Conservation (phyloP, 2,888 invertebrate species). For the Spatulosminthurus flaviceps region DNA sequence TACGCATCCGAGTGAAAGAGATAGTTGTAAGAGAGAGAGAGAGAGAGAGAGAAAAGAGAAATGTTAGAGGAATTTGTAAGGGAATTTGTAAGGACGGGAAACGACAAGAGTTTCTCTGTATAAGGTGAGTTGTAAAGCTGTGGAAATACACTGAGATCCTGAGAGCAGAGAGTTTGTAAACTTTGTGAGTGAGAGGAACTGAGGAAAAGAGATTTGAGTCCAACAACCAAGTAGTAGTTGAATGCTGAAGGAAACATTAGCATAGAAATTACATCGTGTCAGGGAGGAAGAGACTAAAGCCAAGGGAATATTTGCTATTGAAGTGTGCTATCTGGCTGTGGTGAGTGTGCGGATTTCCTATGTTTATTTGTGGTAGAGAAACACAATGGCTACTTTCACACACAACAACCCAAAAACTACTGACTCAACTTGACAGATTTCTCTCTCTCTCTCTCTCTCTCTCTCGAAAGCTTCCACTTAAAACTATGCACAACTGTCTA, state of each 20-base stretch:
- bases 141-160: constrained; percentile 48
- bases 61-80: constrained; percentile 36
- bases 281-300: constrained; percentile 48
- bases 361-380: constrained; percentile 10
- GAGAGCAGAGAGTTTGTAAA: constrained; percentile 49
- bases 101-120: constrained; percentile 37
- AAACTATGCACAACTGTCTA: not conserved
- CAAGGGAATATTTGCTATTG: constrained; percentile 49
- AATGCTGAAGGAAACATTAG: constrained; percentile 54
- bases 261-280: constrained; percentile 63
- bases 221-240: constrained; percentile 32
- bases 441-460: too few relatives aligned
- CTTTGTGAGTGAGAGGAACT: constrained; percentile 40
- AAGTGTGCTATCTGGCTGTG: constrained; percentile 10
- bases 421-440: constrained; percentile 9
- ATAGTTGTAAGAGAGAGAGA: constrained; percentile 6
- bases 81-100: constrained; percentile 31
- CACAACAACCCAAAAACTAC: constrained; percentile 3
- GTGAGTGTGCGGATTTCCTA: constrained; percentile 4
- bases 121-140: constrained; percentile 51
- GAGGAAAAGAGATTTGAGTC: constrained; percentile 43
- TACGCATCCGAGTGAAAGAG: constrained; percentile 15
- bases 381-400: constrained; percentile 9
- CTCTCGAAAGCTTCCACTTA: not conserved
- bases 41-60: constrained; percentile 8